A percentile compares a stretch with the other conserved stretches of the same genome.
Evolutionary conservation across 2,888 invertebrate species (phyloP).

Genomic region (Orchesella flavescens): DNA sequence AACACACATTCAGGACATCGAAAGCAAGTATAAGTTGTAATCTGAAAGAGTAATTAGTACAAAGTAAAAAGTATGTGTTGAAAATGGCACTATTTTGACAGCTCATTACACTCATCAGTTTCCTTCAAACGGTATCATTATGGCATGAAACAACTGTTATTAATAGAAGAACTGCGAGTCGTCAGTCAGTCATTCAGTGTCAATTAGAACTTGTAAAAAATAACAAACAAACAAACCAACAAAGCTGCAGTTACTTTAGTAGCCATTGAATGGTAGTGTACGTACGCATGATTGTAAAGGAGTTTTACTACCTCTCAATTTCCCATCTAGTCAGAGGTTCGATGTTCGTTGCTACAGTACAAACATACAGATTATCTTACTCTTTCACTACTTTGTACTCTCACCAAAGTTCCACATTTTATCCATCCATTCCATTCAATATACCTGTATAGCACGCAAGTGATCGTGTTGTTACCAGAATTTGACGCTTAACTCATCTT

Average conservation of each 20-base stretch:
- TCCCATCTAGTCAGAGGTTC: too few species aligned
- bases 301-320: not conserved
- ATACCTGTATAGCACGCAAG: too few species aligned
- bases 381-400: too few species aligned
- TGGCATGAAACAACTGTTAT: not conserved
- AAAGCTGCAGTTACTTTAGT: not conserved
- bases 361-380: too few species aligned
- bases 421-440: too few species aligned
- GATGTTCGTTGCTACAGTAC: too few species aligned
- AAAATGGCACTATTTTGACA: conserved; percentile 35
- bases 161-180: conserved; percentile 1
- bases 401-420: too few species aligned
- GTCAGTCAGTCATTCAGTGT: conserved; percentile 13
- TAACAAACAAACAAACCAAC: conserved; percentile 17
- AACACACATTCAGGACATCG: not conserved
- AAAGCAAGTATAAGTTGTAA: too few species aligned
- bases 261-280: not conserved
- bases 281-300: not conserved
- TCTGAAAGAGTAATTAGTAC: conserved; percentile 21
- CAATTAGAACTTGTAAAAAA: conserved; percentile 46
- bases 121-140: conserved; percentile 6
- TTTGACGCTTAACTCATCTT: conserved; percentile 1
- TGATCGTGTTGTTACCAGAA: too few species aligned
- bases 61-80: conserved; percentile 23
- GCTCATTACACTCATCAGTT: conserved; percentile 28